Evolutionary conservation across 1,140 invertebrate genomes (phyloP), one percentile per base, ranked within the genome.

Genomic region (Bombus consobrinus): DNA sequence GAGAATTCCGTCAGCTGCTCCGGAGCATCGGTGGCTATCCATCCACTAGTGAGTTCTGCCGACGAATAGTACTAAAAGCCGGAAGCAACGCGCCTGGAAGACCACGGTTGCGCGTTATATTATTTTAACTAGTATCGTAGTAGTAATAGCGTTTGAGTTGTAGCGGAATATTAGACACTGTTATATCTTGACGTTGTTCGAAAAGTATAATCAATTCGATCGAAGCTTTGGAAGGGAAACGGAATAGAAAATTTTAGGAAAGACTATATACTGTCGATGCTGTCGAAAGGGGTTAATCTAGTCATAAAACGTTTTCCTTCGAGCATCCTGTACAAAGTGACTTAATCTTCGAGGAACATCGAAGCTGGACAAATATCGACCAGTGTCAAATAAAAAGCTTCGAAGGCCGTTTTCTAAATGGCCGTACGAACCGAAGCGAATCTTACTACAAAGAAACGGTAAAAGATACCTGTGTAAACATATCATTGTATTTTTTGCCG

Each of bases 1-100:
- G 91, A 95, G 10, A 95, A 96, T 84, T 95, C 94, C 32, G 95
- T 96, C 59, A 96, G 96, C 47, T 96, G 96, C 90, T 93, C 95
- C 89, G 96, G 95, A 34, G 94, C 96, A 9, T 96, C 96, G 18
- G 94, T 96, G 34, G 88, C 93, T 1, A 91, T 96, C 32, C 95
- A 96, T 93, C 96, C 96, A 0, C 91, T 96, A 13, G 91, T 95
- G n/a, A 94, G 93, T 62, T 76, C 90, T 1, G 91, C 87, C 81
- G 90, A 92, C 1, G 89, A 93, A 22, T 92, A 88, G 28, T 34
- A 72, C 15, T 18, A 18, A 68, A 10, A 25, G 25, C 1, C 37
- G 6, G 6, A 53, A 47, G 10, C n/a, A n/a, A 64, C 8, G 13
- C 28, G 15, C 4, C 13, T 9, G 18, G 47, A 9, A 28, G 2